These are phyloP conservation scores for Reticulitermes speratus DNA, from an alignment of 1,140 invertebrate species.

Conservation along the genomic window DNA sequence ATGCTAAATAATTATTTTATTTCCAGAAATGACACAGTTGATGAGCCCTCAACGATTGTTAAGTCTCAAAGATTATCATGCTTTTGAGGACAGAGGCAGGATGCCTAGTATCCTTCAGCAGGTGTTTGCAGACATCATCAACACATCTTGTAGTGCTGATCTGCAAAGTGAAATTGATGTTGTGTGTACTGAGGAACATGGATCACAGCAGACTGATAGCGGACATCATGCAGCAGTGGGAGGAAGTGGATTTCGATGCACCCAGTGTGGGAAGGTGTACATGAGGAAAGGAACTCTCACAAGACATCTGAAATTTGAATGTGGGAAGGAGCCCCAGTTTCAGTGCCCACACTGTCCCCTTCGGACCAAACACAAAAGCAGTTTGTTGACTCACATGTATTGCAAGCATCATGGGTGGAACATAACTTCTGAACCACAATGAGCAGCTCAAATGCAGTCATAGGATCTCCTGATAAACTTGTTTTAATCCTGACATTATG, in stretches of 20 bases:
- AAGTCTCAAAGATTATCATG: not conserved
- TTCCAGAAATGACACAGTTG: not conserved
- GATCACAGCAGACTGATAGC: not conserved
- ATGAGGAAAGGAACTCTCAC: constrained; percentile 76
- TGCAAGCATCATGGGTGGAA: not conserved
- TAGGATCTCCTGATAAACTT: no score
- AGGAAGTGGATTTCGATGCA: constrained; percentile 62
- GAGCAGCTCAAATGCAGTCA: no score
- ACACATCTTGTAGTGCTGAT: not conserved
- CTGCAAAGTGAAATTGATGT: not conserved
- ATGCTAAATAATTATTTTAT: not conserved
- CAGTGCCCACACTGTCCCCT: constrained; percentile 79
- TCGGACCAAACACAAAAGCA: constrained; percentile 52
- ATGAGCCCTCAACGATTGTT: not conserved
- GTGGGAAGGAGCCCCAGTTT: constrained; percentile 54
- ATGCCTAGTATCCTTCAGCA: not conserved
- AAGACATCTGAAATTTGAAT: constrained; percentile 46
- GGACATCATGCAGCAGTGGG: no score
- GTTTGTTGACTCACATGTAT: constrained; percentile 48
- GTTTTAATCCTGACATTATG: no score
- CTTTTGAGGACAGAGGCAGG: not conserved
- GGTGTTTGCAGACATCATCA: not conserved
- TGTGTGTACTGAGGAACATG: not conserved
- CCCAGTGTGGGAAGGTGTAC: constrained; percentile 77
- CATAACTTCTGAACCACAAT: no score